These are phyloP conservation scores for Gymnopithys bicolor DNA, from an alignment of 2,797 vertebrate species.

Conservation along the genomic window DNA sequence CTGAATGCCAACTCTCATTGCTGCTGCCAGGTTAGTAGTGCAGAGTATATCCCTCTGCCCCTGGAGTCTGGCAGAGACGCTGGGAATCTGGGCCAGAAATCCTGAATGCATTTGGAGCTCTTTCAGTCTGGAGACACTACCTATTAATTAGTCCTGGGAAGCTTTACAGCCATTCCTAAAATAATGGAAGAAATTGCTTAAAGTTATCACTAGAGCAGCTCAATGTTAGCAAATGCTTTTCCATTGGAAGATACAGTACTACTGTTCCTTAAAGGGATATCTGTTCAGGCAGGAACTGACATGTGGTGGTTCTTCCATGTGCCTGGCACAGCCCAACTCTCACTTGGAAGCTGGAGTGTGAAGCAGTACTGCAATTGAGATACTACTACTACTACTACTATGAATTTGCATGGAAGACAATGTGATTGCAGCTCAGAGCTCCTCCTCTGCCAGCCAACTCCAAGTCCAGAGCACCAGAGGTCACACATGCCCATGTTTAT, in stretches of 20 bases:
- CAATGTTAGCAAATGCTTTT: accelerated
- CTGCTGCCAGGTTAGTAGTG: background rate
- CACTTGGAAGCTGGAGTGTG: background rate
- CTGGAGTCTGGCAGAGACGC: background rate
- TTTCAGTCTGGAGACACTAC: background rate
- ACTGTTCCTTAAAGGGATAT: background rate
- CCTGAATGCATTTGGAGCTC: background rate
- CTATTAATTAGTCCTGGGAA: constrained; percentile 32
- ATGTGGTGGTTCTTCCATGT: background rate
- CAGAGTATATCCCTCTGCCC: background rate
- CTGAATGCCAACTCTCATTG: background rate
- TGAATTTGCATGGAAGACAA: background rate
- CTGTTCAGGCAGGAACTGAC: background rate
- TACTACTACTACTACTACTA: no score
- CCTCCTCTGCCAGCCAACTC: background rate
- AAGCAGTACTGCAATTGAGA: background rate
- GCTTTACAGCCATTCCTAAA: background rate
- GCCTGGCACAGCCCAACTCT: background rate
- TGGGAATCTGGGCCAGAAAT: background rate
- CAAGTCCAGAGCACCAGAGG: background rate
- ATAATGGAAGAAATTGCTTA: background rate
- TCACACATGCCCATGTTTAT: accelerated
- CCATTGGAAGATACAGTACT: background rate
- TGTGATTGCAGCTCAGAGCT: background rate
- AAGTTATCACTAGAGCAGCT: background rate